Evolutionary conservation across 2,888 invertebrate species (phyloP).

Genomic region (Stenolophus ochropezus): DNA sequence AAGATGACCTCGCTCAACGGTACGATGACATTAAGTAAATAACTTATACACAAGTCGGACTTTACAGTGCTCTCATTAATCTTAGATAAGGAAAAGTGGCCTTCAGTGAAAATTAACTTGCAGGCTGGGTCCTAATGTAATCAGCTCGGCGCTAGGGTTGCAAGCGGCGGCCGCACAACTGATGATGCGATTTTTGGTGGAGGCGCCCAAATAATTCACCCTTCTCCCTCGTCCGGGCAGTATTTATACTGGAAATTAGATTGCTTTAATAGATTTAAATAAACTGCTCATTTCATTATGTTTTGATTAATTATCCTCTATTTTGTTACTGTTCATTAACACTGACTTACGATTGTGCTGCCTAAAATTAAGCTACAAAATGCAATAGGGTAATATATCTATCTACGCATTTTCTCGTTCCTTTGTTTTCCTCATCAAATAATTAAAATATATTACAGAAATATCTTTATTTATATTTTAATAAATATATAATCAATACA

Average conservation of each 20-base stretch:
- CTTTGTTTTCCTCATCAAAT: no score
- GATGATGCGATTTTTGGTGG: conserved; percentile 37
- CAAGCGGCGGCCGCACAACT: background rate
- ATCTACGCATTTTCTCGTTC: no score
- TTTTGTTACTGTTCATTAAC: conserved; percentile 15
- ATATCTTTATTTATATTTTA: no score
- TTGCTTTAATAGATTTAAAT: conserved; percentile 32
- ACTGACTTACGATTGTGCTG: no score
- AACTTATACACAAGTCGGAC: conserved; percentile 34
- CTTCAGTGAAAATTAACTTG: conserved; percentile 43
- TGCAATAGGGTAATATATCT: no score
- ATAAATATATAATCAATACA: no score
- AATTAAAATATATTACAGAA: no score
- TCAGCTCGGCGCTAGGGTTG: conserved; percentile 10
- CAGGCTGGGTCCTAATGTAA: conserved; percentile 23
- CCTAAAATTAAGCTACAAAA: no score
- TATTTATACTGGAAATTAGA: conserved; percentile 14
- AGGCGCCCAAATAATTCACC: conserved; percentile 38
- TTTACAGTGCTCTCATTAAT: conserved; percentile 40
- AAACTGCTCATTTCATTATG: conserved; percentile 27
- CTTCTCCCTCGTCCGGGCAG: background rate
- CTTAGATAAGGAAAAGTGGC: conserved; percentile 41
- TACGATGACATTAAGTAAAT: conserved; percentile 32
- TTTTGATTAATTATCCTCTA: conserved; percentile 5
- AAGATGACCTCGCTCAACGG: conserved; percentile 7